phyloP scores from a whole-genome alignment of 2,888 invertebrate genomes.

The Julus scanicus region DNA sequence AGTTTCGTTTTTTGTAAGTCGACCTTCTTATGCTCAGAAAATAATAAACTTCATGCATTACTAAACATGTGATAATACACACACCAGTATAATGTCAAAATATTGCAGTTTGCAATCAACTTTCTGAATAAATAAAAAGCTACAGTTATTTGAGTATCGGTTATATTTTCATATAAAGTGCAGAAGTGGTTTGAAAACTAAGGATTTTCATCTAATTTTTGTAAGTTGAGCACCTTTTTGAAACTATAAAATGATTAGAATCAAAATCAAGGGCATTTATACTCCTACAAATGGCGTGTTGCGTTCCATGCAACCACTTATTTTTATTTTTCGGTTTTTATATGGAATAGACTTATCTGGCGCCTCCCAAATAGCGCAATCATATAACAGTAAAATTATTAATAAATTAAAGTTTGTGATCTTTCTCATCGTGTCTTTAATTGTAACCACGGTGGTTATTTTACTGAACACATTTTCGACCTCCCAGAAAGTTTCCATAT shows the following conservation, averaged over 20 bases:
- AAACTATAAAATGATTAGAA: too few species aligned
- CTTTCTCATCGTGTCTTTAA: neutral
- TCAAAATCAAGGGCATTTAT: neutral
- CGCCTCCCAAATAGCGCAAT: neutral
- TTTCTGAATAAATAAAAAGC: too few species aligned
- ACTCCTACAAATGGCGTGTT: neutral
- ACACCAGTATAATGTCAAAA: neutral
- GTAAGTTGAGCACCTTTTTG: too few species aligned
- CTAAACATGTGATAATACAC: neutral
- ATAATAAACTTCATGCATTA: neutral
- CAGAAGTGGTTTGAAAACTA: too few species aligned
- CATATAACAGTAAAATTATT: neutral
- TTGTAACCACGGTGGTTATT: neutral
- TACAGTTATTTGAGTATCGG: too few species aligned
- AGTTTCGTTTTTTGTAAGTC: neutral
- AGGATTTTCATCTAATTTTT: too few species aligned
- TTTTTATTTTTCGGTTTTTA: neutral
- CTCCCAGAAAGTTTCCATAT: neutral
- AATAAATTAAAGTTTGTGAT: neutral
- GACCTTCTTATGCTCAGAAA: neutral
- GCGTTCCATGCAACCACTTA: neutral
- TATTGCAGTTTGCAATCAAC: neutral
- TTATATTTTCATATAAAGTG: too few species aligned
- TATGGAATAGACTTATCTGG: neutral
- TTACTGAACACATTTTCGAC: slow-evolving; percentile 1